Conservation (phyloP, 1,140 invertebrate species). For the Agrilus planipennis region DNA sequence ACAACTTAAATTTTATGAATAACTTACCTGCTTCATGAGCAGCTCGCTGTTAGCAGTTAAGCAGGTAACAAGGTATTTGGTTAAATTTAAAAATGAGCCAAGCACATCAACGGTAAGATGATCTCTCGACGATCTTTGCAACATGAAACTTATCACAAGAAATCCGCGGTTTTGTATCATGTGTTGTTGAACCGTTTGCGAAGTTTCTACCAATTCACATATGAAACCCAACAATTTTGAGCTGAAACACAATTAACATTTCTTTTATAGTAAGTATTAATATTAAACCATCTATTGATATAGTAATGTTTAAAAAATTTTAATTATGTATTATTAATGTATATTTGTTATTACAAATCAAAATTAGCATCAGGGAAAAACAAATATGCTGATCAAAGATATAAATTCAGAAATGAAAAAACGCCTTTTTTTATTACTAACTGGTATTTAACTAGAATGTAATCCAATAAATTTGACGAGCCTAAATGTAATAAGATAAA, state of each 20-base stretch:
- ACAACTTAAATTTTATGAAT: neutral
- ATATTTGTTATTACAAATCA: too few species aligned
- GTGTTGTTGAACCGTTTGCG: slow-evolving; percentile 94
- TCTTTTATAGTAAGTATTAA: neutral
- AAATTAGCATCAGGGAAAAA: neutral
- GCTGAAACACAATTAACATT: slow-evolving; percentile 49
- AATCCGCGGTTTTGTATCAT: slow-evolving; percentile 98
- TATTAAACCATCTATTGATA: neutral
- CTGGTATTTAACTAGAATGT: too few species aligned
- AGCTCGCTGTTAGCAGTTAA: slow-evolving; percentile 86
- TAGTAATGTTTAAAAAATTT: neutral
- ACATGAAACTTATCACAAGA: slow-evolving; percentile 93
- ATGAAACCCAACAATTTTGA: slow-evolving; percentile 94
- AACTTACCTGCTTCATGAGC: slow-evolving; percentile 82
- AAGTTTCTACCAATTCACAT: slow-evolving; percentile 92
- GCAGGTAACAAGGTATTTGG: slow-evolving; percentile 92
- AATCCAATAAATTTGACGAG: neutral
- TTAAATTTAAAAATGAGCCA: slow-evolving; percentile 84
- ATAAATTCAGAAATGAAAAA: too few species aligned
- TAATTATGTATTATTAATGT: too few species aligned
- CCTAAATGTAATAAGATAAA: neutral
- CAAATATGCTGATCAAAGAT: neutral
- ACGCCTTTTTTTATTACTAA: too few species aligned
- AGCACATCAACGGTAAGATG: slow-evolving; percentile 90
- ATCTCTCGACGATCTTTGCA: slow-evolving; percentile 85